These are phyloP conservation scores for Conger conger DNA, from an alignment of 2,113 vertebrate species.

Conservation along the genomic window DNA sequence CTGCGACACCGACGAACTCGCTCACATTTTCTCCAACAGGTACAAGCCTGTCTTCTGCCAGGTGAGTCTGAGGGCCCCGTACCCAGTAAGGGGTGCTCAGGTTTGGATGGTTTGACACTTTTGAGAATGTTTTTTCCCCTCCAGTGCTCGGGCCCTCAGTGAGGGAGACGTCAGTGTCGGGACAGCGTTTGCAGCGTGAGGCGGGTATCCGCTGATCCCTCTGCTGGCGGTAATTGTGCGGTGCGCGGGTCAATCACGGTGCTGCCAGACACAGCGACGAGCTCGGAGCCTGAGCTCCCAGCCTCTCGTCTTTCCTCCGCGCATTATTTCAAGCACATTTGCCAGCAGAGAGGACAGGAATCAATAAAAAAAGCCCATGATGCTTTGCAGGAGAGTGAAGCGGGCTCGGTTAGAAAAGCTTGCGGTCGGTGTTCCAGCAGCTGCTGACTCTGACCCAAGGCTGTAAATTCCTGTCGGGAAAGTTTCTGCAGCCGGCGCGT, in stretches of 20 bases:
- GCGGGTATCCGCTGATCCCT: not conserved
- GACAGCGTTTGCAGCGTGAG: not conserved
- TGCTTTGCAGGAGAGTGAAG: not conserved
- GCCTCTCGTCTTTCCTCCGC: not conserved
- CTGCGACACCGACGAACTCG: slow-evolving; percentile 79
- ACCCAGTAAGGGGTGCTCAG: not conserved
- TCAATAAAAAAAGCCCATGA: not conserved
- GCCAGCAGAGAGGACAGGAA: not conserved
- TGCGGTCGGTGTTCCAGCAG: not conserved
- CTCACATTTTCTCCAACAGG: slow-evolving; percentile 80
- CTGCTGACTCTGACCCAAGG: not conserved
- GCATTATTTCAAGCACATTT: not conserved
- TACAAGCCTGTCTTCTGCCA: slow-evolving; percentile 95
- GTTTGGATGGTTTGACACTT: not conserved
- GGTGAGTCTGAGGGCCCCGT: slow-evolving; percentile 62
- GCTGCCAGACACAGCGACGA: not conserved
- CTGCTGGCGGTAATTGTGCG: not conserved
- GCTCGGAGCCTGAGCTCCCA: not conserved
- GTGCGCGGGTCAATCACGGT: not conserved
- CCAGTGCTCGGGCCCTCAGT: not conserved
- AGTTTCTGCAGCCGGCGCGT: no score
- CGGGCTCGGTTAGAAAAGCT: not conserved
- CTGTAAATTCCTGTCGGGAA: not conserved
- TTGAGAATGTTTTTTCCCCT: not conserved
- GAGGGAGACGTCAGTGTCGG: not conserved